phyloP scores from a whole-genome alignment of 2,797 vertebrate genomes.

The Onychomys arenicola region DNA sequence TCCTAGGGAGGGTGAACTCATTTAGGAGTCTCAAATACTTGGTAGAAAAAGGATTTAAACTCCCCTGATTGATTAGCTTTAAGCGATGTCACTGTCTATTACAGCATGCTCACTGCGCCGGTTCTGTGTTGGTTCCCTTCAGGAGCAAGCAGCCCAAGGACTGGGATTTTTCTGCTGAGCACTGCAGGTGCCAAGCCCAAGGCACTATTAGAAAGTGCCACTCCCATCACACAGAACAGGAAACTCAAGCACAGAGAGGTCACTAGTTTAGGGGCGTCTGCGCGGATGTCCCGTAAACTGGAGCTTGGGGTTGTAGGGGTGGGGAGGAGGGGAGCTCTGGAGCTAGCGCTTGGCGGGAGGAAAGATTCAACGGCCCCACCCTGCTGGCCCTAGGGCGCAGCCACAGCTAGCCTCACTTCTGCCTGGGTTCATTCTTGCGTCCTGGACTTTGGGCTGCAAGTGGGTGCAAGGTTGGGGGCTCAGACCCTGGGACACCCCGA shows the following conservation, averaged over 20 bases:
- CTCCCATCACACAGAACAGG: slow-evolving; percentile 1
- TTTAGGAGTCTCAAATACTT: background rate
- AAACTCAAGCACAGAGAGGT: background rate
- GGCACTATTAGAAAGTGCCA: background rate
- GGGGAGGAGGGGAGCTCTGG: background rate
- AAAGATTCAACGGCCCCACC: background rate
- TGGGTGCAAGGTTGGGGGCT: background rate
- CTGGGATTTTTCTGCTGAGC: background rate
- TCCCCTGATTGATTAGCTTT: background rate
- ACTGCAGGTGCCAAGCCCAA: background rate
- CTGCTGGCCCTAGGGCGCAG: background rate
- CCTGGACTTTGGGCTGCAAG: background rate
- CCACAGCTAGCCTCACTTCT: background rate
- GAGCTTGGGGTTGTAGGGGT: no score
- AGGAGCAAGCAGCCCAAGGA: background rate
- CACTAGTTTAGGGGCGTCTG: background rate
- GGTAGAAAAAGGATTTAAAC: background rate
- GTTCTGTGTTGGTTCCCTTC: background rate
- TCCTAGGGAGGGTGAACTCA: background rate
- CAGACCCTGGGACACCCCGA: background rate
- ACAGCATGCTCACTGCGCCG: background rate
- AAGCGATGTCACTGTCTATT: no score
- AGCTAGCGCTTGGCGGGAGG: background rate
- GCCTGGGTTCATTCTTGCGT: background rate
- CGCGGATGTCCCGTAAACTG: background rate